These are phyloP conservation scores for Laterallus jamaicensis DNA, from an alignment of 2,113 vertebrate species.

Conservation along the genomic window DNA sequence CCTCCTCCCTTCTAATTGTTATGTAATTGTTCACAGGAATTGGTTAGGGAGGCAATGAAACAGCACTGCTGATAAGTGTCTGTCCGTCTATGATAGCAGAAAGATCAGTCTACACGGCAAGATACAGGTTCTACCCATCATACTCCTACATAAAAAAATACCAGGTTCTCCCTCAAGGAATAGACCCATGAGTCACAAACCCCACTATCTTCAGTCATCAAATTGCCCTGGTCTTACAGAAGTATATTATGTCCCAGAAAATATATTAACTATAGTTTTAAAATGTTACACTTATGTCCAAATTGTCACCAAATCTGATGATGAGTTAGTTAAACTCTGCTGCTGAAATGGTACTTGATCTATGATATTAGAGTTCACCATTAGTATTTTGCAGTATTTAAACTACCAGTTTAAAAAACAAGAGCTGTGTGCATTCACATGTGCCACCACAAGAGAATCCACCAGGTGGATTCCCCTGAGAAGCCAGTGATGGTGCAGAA, in stretches of 20 bases:
- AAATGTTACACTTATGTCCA: not conserved
- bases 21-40: not conserved
- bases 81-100: not conserved
- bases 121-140: not conserved
- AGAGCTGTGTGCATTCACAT: not conserved
- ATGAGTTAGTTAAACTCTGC: not conserved
- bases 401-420: fast-evolving
- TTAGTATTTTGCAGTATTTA: not conserved
- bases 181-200: not conserved
- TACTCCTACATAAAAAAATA: not conserved
- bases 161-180: not conserved
- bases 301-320: not conserved
- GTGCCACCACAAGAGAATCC: not conserved
- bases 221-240: not conserved
- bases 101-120: not conserved
- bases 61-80: not conserved
- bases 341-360: not conserved
- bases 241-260: not conserved
- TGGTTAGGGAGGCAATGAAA: not conserved
- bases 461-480: not conserved
- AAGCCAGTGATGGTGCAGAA: not conserved
- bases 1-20: not conserved
- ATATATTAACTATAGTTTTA: not conserved
- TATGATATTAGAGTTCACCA: not conserved
- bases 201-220: not conserved